These are phyloP conservation scores for Sebastiscus albofasciatus DNA, from an alignment of 2,797 vertebrate genomes.

Conservation along the genomic window DNA sequence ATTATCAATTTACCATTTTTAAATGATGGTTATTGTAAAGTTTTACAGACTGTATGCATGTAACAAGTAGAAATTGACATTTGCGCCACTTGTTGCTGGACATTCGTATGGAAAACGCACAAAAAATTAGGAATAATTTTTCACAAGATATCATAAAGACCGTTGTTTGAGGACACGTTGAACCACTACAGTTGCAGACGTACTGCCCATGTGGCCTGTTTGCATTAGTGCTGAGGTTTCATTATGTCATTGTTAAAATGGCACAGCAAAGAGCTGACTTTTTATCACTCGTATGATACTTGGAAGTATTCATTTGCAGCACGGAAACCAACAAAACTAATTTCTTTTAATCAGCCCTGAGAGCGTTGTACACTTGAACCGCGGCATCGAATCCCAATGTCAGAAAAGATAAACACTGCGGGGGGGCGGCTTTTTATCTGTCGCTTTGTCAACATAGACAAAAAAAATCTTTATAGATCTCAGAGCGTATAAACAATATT, in stretches of 20 bases:
- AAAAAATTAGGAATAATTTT: no score
- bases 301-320: constrained; percentile 3
- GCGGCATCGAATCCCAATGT: neutral
- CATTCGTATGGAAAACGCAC: no score
- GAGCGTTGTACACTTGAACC: constrained; percentile 20
- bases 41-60: no score
- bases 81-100: no score
- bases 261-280: constrained; percentile 27
- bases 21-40: no score
- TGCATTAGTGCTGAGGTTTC: constrained; percentile 41
- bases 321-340: neutral
- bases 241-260: constrained; percentile 30
- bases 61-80: accelerated
- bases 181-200: no score
- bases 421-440: constrained; percentile 13
- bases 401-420: constrained; percentile 15
- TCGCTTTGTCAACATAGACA: constrained; percentile 26
- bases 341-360: constrained; percentile 53
- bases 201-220: neutral
- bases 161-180: no score
- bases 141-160: accelerated
- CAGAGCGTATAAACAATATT: constrained; percentile 38
- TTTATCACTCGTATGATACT: constrained; percentile 7
- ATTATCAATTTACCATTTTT: no score
- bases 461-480: constrained; percentile 25